Base-by-base conservation (phyloP, 2,797 vertebrate genomes). In the Micromesistius poutassou region DNA sequence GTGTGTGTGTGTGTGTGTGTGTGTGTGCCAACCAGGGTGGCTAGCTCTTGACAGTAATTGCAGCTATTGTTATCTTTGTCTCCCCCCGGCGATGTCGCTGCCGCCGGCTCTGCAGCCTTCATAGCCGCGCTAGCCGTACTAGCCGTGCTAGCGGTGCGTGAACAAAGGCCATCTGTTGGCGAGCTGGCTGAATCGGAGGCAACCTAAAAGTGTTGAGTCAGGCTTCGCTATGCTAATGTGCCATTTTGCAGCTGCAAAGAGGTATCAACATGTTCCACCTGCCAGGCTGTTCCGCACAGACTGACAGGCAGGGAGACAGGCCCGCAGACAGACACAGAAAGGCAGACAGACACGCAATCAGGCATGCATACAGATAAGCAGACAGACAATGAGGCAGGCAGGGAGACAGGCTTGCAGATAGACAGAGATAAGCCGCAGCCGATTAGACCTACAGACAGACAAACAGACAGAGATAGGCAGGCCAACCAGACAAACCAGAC, bases 21-120 rank as follows among this genome's bases (percentile, higher is more conserved):
- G 12, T 46, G 71, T 35, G 71, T 19, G 30, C 5, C 30, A 5
- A 30, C 71, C 8, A 10, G 14, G 30, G 28, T 31, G 71, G 31
- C 28, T 25, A 35, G 36, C 38, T 31, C 40, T 72, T 68, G 74
- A 79, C 79, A 80, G 62, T 76, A 82, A 79, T 81, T 80, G 71
- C 66, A 42, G 62, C 68, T 42, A 77, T 75, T 71, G 40, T 31
- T 40, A 4, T 22, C 31, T 33, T 19, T 33, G 19, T 72, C 16
- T 78, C 33, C 71, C 28, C 66, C 30, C 62, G 66, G 74, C 74
- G 35, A 66, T 22, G 42, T 40, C 19, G 16, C 13, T 30, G 35
- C 74, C 74, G 31, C 76, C 74, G 73, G 8, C n/a, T 72, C 28
- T 28, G 5, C 75, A 40, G 31, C 74, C 1, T 83, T 19, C 13